Evolutionary conservation across 2,797 vertebrate species (phyloP).

Genomic region (Neosalanx taihuensis): DNA sequence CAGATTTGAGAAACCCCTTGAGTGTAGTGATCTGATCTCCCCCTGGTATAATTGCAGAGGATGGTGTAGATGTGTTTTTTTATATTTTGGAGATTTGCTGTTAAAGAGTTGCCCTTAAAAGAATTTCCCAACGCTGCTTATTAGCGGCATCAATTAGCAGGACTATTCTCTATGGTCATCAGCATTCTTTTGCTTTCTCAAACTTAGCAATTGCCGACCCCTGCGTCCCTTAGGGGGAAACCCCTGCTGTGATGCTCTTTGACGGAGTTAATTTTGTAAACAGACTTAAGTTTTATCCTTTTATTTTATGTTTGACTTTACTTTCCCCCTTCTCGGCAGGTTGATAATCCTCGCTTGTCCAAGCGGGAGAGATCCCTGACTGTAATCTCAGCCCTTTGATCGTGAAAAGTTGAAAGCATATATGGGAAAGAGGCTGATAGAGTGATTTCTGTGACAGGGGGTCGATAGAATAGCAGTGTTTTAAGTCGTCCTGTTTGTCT

Average conservation of each 20-base stretch:
- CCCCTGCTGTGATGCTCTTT: slow-evolving; percentile 55
- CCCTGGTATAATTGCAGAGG: background rate
- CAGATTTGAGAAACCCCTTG: slow-evolving; percentile 16
- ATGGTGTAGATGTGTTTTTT: slow-evolving; percentile 11
- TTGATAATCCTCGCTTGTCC: slow-evolving; percentile 71
- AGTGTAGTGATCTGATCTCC: slow-evolving; percentile 2
- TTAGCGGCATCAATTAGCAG: slow-evolving; percentile 59
- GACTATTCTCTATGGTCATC: slow-evolving; percentile 52
- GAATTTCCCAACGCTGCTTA: slow-evolving; percentile 25
- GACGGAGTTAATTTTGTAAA: slow-evolving; percentile 66
- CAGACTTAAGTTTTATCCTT: slow-evolving; percentile 64
- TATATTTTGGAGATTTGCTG: slow-evolving; percentile 33
- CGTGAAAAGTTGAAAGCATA: slow-evolving; percentile 75
- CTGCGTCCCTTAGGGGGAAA: slow-evolving; percentile 40
- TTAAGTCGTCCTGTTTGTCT: slow-evolving; percentile 79
- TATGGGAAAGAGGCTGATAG: slow-evolving; percentile 73
- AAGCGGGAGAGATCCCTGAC: slow-evolving; percentile 66
- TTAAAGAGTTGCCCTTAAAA: slow-evolving; percentile 32
- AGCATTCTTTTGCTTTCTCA: slow-evolving; percentile 51
- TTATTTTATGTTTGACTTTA: slow-evolving; percentile 68
- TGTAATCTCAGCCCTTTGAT: slow-evolving; percentile 77
- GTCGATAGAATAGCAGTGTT: slow-evolving; percentile 68
- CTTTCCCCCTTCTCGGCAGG: slow-evolving; percentile 62
- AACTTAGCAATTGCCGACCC: slow-evolving; percentile 50
- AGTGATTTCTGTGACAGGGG: slow-evolving; percentile 75